Conservation (phyloP, 1,140 invertebrate genomes). For the Heterodera schachtii region DNA sequence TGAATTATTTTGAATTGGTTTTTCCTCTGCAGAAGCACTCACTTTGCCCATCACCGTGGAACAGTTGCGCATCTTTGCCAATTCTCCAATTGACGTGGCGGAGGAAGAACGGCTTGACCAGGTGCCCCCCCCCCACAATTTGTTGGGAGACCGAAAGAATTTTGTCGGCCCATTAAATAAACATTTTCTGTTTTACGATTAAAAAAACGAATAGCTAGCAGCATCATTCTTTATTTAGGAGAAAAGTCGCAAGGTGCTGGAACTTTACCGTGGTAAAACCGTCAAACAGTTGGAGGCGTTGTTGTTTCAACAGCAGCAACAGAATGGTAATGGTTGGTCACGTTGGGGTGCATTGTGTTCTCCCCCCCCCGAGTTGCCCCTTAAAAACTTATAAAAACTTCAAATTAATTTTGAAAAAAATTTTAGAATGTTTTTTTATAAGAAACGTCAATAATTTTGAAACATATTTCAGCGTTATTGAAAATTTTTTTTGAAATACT, state of each 20-base stretch:
- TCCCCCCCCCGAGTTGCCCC: too few species aligned
- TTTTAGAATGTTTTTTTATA: too few species aligned
- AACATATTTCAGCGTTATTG: too few species aligned
- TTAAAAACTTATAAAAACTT: too few species aligned
- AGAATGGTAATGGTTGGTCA: not conserved
- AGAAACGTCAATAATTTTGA: too few species aligned
- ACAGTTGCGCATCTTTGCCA: slow-evolving; percentile 35
- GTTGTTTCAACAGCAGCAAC: slow-evolving; percentile 20
- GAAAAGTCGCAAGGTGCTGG: slow-evolving; percentile 45
- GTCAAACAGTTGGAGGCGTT: slow-evolving; percentile 43
- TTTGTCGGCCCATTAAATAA: slow-evolving; percentile 4
- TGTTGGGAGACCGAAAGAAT: not conserved
- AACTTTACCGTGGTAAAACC: slow-evolving; percentile 42
- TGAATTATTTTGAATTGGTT: not conserved
- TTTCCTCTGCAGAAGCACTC: slow-evolving; percentile 17
- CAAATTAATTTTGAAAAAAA: too few species aligned
- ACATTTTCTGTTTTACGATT: slow-evolving; percentile 23
- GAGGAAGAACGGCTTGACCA: slow-evolving; percentile 51
- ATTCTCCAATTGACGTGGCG: slow-evolving; percentile 41
- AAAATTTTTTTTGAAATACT: too few species aligned
- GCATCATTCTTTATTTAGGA: slow-evolving; percentile 16
- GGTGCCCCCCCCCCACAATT: not conserved
- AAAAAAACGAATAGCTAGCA: too few species aligned
- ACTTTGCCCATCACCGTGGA: slow-evolving; percentile 48
- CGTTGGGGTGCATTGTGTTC: too few species aligned